Evolutionary conservation across 2,888 invertebrate genomes (phyloP), one percentile per base, ranked within the genome.

Genomic region (Sphaeridia pumilis): DNA sequence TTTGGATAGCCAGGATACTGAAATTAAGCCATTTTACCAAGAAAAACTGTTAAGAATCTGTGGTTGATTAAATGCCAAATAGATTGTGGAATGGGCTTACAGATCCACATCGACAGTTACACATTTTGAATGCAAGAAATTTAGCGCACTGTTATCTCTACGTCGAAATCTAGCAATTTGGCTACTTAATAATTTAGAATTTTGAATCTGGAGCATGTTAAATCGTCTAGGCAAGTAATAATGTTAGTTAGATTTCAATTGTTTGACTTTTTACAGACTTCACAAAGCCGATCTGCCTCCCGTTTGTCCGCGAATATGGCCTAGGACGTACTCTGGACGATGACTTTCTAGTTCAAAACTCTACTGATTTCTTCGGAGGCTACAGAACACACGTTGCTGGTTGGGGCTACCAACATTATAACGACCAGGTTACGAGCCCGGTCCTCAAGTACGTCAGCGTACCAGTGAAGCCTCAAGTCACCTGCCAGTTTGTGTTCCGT

Each of bases 331-430:
- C 20, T 12, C 28, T 55, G 20, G 50, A 49, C 7, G 44, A 55
- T 25, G 50, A 34, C 35, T 54, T 46, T 49, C 48, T 38, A 10
- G 21, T 35, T 24, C 50, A 31, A 10, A 44, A 54, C 24, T 5
- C 17, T 14, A 38, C 12, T 7, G 5, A 17, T 14, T n/a, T n/a
- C n/a, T n/a, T n/a, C n/a, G n/a, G n/a, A n/a, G 17, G 17, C 5
- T 14, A 7, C 5, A 45, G 24, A 26, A 27, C 42, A 42, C n/a
- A 46, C 26, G 59, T 66, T 10, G 57, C 64, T 14, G 66, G 66
- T 22, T 66, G 65, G 65, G 66, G 66, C 17, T 61, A 60, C 42
- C 53, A 55, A 2, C 52, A 58, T n/a, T 45, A 59, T 46, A 56
- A 58, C 12, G 50, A 51, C 14, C 14, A 26, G 7, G 12, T 31